Evolutionary conservation across 2,797 vertebrate species (phyloP), one percentile per base, ranked within the genome.

Genomic region (Scolopax bukidnonensis): DNA sequence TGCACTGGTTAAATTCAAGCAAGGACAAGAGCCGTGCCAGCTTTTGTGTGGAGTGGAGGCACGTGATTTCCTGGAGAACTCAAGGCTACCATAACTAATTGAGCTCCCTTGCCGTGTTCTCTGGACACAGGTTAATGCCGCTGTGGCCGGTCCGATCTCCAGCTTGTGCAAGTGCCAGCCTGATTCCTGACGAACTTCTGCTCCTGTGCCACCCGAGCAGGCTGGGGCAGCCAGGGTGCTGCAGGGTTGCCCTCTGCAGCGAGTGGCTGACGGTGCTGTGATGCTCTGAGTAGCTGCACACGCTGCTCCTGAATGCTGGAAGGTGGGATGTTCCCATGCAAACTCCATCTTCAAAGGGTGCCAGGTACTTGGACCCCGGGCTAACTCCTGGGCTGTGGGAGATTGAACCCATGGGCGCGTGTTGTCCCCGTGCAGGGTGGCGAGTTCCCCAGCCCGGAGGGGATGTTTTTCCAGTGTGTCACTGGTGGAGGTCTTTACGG

Each of bases 401-500:
- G 43, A 11, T 70, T 61, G 50, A 70, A 25, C 53, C 40, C 24
- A 0, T 2, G 48, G 80, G 33, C 1, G 64, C 2, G 13, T 12
- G 68, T 4, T 4, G 27, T 10, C 28, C 9, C n/a, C 0, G 2
- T 3, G 32, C n/a, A 21, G 53, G 24, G 53, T 16, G 25, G 11
- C 0, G 15, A 41, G 40, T 4, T 81, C 56, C n/a, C 73, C 60
- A 11, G 25, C 40, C 36, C 3, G 4, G 7, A 32, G 57, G 20
- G 21, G 50, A 3, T 0, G 25, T 1, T 16, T 48, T 70, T 51
- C 63, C 1, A 0, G 2, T 4, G 13, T 4, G 14, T n/a, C 0
- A 1, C 59, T 28, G 54, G 1, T 21, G 67, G 41, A 54, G 70
- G 32, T 20, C 10, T 84, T 45, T 1, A 12, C 0, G 0, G 71